Conservation (phyloP, 2,113 vertebrate genomes). For the Pomatorhinus ruficollis region DNA sequence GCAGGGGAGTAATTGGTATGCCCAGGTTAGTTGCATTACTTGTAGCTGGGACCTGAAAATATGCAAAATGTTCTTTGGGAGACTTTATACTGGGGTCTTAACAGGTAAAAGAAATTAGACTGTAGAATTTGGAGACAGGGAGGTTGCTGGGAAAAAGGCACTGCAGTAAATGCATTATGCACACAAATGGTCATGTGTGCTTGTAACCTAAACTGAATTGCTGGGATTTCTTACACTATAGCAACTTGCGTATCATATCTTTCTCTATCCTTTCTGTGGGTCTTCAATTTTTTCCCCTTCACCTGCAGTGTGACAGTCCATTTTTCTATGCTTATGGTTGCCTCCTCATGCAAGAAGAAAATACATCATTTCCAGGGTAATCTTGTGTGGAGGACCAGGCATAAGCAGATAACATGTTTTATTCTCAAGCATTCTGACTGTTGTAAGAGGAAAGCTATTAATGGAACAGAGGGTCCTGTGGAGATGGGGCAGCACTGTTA, state of each 20-base stretch:
- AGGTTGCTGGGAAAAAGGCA: background rate
- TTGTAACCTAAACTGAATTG: background rate
- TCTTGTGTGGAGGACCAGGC: background rate
- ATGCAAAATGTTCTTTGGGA: background rate
- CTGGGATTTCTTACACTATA: background rate
- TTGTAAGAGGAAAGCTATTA: background rate
- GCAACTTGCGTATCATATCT: background rate
- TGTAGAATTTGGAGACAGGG: background rate
- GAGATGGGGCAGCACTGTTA: background rate
- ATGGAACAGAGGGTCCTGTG: background rate
- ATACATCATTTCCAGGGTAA: background rate
- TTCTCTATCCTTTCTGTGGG: background rate
- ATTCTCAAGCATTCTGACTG: background rate
- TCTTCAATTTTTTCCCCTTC: background rate
- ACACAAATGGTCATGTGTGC: rapidly evolving
- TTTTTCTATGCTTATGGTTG: background rate
- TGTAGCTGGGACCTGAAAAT: background rate
- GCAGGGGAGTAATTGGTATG: background rate
- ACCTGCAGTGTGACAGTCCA: background rate
- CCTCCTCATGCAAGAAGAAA: background rate
- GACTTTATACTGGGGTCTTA: background rate
- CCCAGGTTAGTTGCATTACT: background rate
- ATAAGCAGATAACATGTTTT: background rate
- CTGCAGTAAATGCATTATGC: background rate
- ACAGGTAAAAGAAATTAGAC: background rate